These are phyloP conservation scores for Herpetotheres cachinnans DNA, from an alignment of 2,113 vertebrate genomes.

Conservation along the genomic window DNA sequence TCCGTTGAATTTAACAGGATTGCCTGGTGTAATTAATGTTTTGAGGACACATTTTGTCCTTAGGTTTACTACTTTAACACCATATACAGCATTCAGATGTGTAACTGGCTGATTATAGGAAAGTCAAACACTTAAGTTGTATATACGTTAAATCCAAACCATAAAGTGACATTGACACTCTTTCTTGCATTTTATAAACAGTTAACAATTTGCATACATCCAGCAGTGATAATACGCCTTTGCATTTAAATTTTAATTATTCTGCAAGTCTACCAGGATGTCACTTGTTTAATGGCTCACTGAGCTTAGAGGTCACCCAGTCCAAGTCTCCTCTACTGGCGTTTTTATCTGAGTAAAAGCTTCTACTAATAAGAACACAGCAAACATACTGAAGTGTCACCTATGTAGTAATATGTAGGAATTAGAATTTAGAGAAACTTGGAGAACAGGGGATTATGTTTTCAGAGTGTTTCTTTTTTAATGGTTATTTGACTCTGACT, in stretches of 20 bases:
- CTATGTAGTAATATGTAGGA: not conserved
- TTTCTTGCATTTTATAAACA: slow-evolving; percentile 34
- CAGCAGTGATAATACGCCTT: slow-evolving; percentile 28
- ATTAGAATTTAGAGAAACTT: not conserved
- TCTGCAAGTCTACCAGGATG: slow-evolving; percentile 38
- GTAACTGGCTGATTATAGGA: not conserved
- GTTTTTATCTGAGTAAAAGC: not conserved
- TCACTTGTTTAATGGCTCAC: slow-evolving; percentile 52
- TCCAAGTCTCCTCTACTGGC: not conserved
- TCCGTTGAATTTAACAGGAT: slow-evolving; percentile 40
- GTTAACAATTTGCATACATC: slow-evolving; percentile 35
- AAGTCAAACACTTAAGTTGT: not conserved
- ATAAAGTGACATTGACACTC: not conserved
- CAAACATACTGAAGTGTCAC: slow-evolving; percentile 3
- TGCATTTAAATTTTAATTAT: slow-evolving; percentile 63
- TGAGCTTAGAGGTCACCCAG: slow-evolving; percentile 47
- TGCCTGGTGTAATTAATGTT: slow-evolving; percentile 49
- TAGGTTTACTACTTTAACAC: slow-evolving; percentile 12
- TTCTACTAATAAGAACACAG: not conserved
- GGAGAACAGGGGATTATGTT: not conserved
- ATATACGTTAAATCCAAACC: not conserved
- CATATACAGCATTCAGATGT: not conserved
- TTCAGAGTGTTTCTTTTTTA: not conserved
- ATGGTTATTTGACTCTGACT: not conserved
- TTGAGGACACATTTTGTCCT: slow-evolving; percentile 51